Evolutionary conservation across 2,797 vertebrate genomes (phyloP).

Genomic region (Danio jaintianensis): DNA sequence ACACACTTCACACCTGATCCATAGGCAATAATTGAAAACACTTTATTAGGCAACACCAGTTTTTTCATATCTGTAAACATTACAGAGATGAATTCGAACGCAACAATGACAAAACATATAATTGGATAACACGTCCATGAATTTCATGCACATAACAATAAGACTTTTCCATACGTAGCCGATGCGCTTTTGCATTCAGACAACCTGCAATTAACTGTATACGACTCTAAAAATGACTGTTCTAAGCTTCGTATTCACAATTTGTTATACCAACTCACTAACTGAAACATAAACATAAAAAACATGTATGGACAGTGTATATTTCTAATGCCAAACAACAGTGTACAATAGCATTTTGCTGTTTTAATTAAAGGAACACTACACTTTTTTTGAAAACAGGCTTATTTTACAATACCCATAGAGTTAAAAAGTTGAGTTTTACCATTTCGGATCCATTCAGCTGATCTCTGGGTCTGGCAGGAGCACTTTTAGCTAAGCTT

Average conservation of each 20-base stretch:
- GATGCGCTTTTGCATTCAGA: constrained; percentile 7
- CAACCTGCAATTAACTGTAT: not conserved
- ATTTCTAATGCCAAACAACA: constrained; percentile 10
- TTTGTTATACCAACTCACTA: not conserved
- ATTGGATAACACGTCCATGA: constrained; percentile 19
- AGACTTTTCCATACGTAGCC: constrained; percentile 15
- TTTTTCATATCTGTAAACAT: constrained; percentile 38
- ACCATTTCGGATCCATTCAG: too few species aligned
- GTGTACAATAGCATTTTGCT: constrained; percentile 18
- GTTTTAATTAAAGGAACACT: not conserved
- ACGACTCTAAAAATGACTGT: constrained; percentile 11
- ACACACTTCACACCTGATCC: not conserved
- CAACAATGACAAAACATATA: constrained; percentile 13
- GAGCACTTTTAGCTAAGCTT: too few species aligned
- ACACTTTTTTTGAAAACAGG: too few species aligned
- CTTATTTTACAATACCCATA: too few species aligned
- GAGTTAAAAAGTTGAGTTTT: too few species aligned
- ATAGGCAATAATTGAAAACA: constrained; percentile 15
- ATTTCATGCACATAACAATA: constrained; percentile 50
- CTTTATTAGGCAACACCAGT: constrained; percentile 53
- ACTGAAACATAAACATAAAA: not conserved
- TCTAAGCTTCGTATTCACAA: constrained; percentile 15
- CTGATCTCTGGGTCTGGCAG: too few species aligned
- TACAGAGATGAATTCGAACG: constrained; percentile 5
- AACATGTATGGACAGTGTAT: not conserved